Percentiles rank a stretch among this genome's conserved stretches.
Evolutionary conservation across 2,113 vertebrate genomes (phyloP).

Genomic region (Brienomyrus brachyistius): DNA sequence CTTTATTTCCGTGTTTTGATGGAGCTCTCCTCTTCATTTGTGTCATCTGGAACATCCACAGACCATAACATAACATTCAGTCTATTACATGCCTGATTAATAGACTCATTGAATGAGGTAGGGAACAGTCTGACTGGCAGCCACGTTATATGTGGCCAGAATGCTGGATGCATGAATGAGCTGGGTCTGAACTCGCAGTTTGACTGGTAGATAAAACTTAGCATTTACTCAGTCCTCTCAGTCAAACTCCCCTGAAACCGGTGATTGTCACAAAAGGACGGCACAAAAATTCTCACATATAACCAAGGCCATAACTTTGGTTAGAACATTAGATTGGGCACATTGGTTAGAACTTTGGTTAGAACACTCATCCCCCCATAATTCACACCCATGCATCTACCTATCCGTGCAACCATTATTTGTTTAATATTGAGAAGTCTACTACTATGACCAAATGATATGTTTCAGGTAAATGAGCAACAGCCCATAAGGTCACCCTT

Average conservation of each 20-base stretch:
- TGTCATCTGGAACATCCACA: neutral
- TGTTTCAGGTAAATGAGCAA: neutral
- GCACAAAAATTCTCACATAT: neutral
- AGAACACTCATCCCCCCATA: too few relatives aligned
- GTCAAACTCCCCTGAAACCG: neutral
- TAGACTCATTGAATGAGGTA: neutral
- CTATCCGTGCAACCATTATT: neutral
- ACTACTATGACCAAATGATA: neutral
- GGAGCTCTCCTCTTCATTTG: neutral
- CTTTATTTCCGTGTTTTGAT: neutral
- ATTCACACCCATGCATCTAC: too few relatives aligned
- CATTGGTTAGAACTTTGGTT: too few relatives aligned
- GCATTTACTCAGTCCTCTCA: neutral
- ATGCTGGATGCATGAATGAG: neutral
- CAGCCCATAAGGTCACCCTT: neutral
- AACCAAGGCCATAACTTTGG: neutral
- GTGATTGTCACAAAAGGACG: neutral
- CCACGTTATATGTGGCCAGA: neutral
- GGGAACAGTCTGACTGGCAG: neutral
- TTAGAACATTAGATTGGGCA: neutral
- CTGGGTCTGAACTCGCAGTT: neutral
- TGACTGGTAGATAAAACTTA: neutral
- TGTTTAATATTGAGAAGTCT: neutral
- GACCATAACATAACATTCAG: neutral
- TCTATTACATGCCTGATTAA: neutral